These are phyloP conservation scores for Chionis minor DNA, from an alignment of 2,113 vertebrate species.

Conservation along the genomic window DNA sequence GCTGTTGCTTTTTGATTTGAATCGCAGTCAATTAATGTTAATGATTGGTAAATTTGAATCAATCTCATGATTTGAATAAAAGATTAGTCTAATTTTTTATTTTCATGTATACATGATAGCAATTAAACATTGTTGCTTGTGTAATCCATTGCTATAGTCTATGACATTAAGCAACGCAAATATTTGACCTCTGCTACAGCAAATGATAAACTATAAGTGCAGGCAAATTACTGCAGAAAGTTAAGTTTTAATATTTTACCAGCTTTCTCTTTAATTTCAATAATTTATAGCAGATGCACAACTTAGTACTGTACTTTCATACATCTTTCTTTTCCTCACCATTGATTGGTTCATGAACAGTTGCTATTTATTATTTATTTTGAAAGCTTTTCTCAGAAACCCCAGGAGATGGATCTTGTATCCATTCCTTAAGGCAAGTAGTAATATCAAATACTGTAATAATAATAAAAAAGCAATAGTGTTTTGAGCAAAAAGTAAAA, in stretches of 20 bases:
- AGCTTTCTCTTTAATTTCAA: neutral
- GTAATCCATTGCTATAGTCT: neutral
- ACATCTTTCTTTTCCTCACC: neutral
- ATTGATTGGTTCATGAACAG: neutral
- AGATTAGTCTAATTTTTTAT: conserved; percentile 51
- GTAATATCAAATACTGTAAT: conserved; percentile 26
- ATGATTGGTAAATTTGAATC: conserved; percentile 28
- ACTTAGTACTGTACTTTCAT: conserved; percentile 23
- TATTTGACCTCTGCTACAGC: conserved; percentile 34
- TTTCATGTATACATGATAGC: conserved; percentile 55
- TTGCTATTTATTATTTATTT: conserved; percentile 70
- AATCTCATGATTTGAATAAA: conserved; percentile 1
- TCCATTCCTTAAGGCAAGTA: conserved; percentile 38
- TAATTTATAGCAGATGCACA: neutral
- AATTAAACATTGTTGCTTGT: conserved; percentile 36
- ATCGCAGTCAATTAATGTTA: conserved; percentile 5
- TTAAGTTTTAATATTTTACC: neutral
- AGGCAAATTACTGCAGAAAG: neutral
- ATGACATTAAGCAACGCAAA: neutral
- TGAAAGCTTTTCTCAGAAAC: conserved; percentile 49
- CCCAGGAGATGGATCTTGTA: conserved; percentile 47
- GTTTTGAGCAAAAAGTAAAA: neutral
- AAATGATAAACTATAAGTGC: neutral
- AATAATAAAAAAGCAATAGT: neutral
- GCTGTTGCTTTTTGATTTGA: conserved; percentile 36